Evolutionary conservation across 2,888 invertebrate species (phyloP).

Genomic region (Rotaria socialis): DNA sequence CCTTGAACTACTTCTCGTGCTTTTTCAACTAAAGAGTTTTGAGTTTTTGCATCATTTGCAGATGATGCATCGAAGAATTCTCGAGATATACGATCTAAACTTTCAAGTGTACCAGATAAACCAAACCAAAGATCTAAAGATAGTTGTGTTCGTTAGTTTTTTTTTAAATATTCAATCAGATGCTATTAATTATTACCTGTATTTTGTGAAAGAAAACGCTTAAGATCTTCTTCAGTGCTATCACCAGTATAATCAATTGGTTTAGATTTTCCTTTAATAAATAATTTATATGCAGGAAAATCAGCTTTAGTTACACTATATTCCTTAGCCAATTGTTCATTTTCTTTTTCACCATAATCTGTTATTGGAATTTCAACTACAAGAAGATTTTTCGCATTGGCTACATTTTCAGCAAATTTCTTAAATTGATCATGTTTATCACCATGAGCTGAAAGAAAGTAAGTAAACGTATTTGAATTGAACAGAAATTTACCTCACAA

Average conservation of each 20-base stretch:
- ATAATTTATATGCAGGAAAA: conserved; percentile 76
- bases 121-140: conserved; percentile 35
- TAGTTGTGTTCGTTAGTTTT: neutral
- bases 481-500: neutral
- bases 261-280: conserved; percentile 66
- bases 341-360: conserved; percentile 88
- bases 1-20: neutral
- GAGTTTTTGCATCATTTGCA: neutral
- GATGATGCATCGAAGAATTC: neutral
- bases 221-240: conserved; percentile 7
- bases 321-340: conserved; percentile 72
- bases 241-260: conserved; percentile 65
- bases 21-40: neutral
- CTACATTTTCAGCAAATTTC: conserved; percentile 72
- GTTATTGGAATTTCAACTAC: conserved; percentile 83
- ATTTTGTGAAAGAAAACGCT: conserved; percentile 8
- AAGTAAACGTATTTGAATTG: neutral
- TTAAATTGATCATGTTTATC: conserved; percentile 84
- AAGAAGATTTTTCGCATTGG: conserved; percentile 70
- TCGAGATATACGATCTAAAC: neutral
- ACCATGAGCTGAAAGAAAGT: conserved; percentile 68
- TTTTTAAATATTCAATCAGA: neutral
- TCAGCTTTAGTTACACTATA: conserved; percentile 75
- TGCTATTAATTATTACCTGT: neutral
- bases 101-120: conserved; percentile 18